Percentiles rank a stretch among this genome's conserved stretches.
Conservation (phyloP, 1,140 invertebrate genomes). For the Chlorops oryzae region DNA sequence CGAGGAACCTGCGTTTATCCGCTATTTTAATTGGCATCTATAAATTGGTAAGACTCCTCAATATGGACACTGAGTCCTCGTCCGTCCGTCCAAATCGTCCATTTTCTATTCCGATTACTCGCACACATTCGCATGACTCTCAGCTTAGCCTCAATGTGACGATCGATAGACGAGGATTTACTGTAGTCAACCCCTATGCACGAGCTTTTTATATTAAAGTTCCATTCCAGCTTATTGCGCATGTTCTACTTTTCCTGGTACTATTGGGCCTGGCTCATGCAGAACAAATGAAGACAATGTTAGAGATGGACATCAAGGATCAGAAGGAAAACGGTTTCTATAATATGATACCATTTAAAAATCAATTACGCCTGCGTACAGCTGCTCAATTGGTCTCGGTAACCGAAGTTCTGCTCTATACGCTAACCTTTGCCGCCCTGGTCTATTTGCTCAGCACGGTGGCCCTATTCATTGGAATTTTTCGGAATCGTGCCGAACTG, state of each 20-base stretch:
- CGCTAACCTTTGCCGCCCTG: constrained; percentile 24
- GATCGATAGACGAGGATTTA: no score
- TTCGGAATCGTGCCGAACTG: constrained; percentile 35
- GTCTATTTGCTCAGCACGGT: constrained; percentile 35
- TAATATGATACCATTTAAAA: constrained; percentile 32
- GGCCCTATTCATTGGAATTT: constrained; percentile 35
- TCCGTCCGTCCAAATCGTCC: no score
- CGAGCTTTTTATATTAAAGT: no score
- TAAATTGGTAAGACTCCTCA: constrained; percentile 36
- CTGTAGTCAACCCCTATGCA: no score
- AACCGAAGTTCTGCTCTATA: constrained; percentile 35
- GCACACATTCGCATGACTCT: no score
- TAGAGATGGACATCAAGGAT: constrained; percentile 41
- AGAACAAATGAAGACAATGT: constrained; percentile 38
- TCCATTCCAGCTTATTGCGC: constrained; percentile 38
- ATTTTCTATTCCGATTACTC: no score
- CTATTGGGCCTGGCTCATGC: constrained; percentile 40
- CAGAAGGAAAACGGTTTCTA: constrained; percentile 44
- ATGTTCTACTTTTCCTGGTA: constrained; percentile 37
- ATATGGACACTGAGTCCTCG: background rate
- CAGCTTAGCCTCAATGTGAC: no score
- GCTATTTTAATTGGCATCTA: constrained; percentile 41
- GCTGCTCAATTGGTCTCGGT: constrained; percentile 37
- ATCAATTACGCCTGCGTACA: constrained; percentile 33
- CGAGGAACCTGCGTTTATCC: constrained; percentile 38